phyloP scores from a whole-genome alignment of 2,797 vertebrate genomes.

The Peromyscus nudipes region DNA sequence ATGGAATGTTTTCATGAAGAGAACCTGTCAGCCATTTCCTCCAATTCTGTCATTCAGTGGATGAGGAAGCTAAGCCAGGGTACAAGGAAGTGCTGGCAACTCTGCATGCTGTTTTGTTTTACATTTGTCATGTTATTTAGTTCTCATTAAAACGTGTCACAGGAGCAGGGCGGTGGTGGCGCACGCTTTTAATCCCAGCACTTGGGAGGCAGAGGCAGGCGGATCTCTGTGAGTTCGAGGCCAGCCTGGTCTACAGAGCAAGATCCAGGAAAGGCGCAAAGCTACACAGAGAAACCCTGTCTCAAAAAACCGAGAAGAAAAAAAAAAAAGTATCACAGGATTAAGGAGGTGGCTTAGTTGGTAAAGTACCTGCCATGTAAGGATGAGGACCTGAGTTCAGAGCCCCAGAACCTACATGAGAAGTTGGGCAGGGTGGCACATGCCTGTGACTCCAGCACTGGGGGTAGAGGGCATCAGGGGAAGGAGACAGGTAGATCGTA shows the following conservation, averaged over 20 bases:
- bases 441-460: background rate
- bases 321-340: background rate
- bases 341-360: background rate
- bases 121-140: background rate
- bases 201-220: no score
- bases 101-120: background rate
- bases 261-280: no score
- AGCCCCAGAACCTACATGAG: background rate
- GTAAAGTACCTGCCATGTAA: background rate
- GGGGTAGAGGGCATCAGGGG: background rate
- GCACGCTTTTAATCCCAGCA: no score
- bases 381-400: background rate
- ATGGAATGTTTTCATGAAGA: constrained; percentile 18
- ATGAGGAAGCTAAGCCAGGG: background rate
- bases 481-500: background rate
- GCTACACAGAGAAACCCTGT: no score
- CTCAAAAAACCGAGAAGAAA: no score
- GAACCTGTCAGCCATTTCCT: constrained; percentile 3
- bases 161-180: no score
- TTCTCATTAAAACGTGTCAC: background rate
- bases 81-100: background rate
- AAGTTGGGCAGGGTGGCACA: background rate
- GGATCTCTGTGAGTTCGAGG: no score
- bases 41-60: background rate
- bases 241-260: no score